phyloP scores from a whole-genome alignment of 2,797 vertebrate species.

The Pipistrellus pygmaeus region DNA sequence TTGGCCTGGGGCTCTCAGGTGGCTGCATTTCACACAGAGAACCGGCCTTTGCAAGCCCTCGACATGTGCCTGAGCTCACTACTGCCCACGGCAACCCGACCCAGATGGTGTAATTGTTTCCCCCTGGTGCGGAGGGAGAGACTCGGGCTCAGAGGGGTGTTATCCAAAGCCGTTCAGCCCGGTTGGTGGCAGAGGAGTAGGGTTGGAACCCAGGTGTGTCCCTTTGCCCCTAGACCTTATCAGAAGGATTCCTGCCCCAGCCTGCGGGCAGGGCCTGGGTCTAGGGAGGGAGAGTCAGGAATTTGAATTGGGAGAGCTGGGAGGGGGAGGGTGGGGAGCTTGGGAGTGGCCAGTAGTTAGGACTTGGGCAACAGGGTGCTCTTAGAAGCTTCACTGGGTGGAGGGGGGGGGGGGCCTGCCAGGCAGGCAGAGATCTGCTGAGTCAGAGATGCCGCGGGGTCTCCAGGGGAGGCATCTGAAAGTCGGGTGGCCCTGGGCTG shows the following conservation, averaged over 20 bases:
- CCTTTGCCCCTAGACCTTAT: conserved; percentile 71
- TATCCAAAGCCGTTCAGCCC: conserved; percentile 25
- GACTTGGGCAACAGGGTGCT: conserved; percentile 69
- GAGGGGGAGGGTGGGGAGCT: conserved; percentile 47
- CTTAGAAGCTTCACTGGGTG: neutral
- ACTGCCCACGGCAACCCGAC: neutral
- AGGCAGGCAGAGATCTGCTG: conserved; percentile 62
- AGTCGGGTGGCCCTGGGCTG: neutral
- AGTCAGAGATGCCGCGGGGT: conserved; percentile 65
- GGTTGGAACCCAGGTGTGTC: conserved; percentile 59
- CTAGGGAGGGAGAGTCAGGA: conserved; percentile 60
- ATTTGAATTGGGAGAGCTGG: conserved; percentile 71
- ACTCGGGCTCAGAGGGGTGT: neutral
- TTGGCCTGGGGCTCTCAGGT: neutral
- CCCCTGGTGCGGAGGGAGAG: conserved; percentile 1
- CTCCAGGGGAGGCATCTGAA: neutral
- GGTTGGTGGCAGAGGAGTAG: neutral
- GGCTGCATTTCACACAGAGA: neutral
- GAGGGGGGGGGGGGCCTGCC: neutral
- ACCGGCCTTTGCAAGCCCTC: neutral
- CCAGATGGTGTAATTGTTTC: neutral
- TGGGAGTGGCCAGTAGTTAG: conserved; percentile 61
- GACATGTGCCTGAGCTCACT: neutral
- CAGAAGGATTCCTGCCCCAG: conserved; percentile 62
- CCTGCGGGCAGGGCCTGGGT: conserved; percentile 62